These are phyloP conservation scores for Temnothorax rugatulus DNA, from an alignment of 2,888 invertebrate species.

Conservation along the genomic window DNA sequence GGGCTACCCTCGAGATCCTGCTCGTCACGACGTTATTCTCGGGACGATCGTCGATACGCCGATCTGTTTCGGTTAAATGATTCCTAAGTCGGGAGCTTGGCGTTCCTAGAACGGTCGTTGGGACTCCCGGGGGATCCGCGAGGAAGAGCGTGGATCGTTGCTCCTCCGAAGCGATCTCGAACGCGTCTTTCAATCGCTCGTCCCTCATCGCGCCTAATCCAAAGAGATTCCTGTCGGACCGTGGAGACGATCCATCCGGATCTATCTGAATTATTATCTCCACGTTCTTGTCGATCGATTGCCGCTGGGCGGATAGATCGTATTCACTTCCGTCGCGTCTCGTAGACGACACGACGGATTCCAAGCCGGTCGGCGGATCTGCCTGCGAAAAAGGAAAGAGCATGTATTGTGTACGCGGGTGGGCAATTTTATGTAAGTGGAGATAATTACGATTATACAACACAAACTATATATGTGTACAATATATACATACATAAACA, in stretches of 20 bases:
- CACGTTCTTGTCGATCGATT: neutral
- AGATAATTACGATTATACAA: slow-evolving; percentile 6
- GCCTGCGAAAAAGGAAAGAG: slow-evolving; percentile 7
- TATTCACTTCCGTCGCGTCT: neutral
- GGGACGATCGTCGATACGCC: neutral
- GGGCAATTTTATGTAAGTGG: neutral
- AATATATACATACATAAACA: neutral
- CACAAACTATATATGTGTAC: neutral
- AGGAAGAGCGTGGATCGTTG: neutral
- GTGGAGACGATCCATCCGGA: neutral
- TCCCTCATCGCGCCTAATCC: neutral
- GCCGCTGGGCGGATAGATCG: neutral
- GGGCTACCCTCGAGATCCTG: slow-evolving; percentile 6
- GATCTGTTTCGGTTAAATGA: neutral
- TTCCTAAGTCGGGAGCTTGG: neutral
- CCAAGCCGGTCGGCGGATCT: neutral
- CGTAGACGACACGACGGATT: neutral
- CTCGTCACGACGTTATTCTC: neutral
- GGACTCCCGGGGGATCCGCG: neutral
- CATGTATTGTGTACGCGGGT: neutral
- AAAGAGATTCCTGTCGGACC: neutral
- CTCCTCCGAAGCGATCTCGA: neutral
- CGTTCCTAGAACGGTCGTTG: neutral
- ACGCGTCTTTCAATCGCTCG: neutral
- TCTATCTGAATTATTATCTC: slow-evolving; percentile 14